Base-by-base conservation (phyloP, 2,888 invertebrate genomes). In the Eupithecia exiguata region DNA sequence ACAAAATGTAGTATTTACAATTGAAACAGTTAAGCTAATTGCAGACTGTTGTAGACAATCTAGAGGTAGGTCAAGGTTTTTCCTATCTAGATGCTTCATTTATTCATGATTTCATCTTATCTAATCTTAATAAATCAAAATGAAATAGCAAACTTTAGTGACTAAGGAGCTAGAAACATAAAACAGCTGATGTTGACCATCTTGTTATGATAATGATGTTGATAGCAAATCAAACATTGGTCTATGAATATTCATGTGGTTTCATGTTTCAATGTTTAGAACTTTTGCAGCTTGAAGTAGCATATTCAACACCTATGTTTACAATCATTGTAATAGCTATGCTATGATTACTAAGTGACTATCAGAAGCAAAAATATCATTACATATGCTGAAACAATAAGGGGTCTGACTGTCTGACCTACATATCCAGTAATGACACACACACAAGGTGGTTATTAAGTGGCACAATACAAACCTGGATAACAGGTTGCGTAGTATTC, bases 401-500 rank as follows among this genome's bases (percentile, higher is more conserved):
- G 68, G 78, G 6, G 62, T 63, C 35, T 63, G 9, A 63, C 7
- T 74, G 71, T 80, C 69, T 87, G 87, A 87, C 87, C 87, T 83
- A 87, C 83, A 82, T 81, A 81, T 38, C 68, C 49, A 75, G 62
- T 71, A 43, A 72, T 62, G 71, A 71, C 77, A 74, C 71, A 79
- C 71, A 79, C 75, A 75, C 74, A 76, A 76, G 73, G 40, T 75
- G 74, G 71, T 82, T 82, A 77, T 70, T 82, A 62, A 63, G n/a
- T 65, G n/a, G 36, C n/a, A 35, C 9, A 38, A 10, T 36, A 36
- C 71, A 84, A 90, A 96, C 97, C 97, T 97, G 85, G 98, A 97
- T 78, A 99, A 94, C 79, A 99, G 95, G 92, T 99, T 99, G 86
- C 98, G 96, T 82, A 99, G 95, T 88, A 99, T 99, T 88, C 99